Base-by-base conservation (phyloP, 2,888 invertebrate species). In the Magallana nippona region DNA sequence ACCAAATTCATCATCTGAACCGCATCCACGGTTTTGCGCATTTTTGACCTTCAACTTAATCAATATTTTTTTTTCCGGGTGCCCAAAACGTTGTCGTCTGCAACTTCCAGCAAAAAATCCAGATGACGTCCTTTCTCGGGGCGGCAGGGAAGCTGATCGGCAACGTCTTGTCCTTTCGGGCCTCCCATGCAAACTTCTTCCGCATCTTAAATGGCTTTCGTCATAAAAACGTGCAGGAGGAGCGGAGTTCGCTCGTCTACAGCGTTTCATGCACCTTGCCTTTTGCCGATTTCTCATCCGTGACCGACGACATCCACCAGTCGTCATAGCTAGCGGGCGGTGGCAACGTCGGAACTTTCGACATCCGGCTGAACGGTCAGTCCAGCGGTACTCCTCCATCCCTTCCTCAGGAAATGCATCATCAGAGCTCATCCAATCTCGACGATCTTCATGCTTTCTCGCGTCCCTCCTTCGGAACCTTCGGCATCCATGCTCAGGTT, bases 271-370 rank as follows among this genome's bases (percentile, higher is more conserved):
- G 27, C 71, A 32, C 32, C 13, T 22, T 2, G 44, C 44, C 44
- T n/a, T 62, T 62, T 63, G 27, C 63, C 63, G 63, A 3, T 71
- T 71, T 71, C 71, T 71, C 71, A 10, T 71, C 11, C 71, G 19
- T 27, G 27, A 71, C 11, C 32, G 27, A 32, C 71, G 32, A 1
- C 27, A 13, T 22, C 11, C 71, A 22, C 15, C 15, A 15, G 27
- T 71, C 13, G 22, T 1, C 27, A 22, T 71, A 3, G 5, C 22
- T 13, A 27, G 27, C 32, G 3, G 32, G 13, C 27, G 27, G 15
- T 15, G 32, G 13, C 71, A 32, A 22, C 13, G 71, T 15, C 15
- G 19, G 27, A 11, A 5, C 32, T 32, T 27, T 2, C 71, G 71
- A 71, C 71, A 15, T 32, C 27, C 19, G 60, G 8, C 10, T 44